Conservation (phyloP, 1,140 invertebrate genomes). For the Teleopsis dalmanni region DNA sequence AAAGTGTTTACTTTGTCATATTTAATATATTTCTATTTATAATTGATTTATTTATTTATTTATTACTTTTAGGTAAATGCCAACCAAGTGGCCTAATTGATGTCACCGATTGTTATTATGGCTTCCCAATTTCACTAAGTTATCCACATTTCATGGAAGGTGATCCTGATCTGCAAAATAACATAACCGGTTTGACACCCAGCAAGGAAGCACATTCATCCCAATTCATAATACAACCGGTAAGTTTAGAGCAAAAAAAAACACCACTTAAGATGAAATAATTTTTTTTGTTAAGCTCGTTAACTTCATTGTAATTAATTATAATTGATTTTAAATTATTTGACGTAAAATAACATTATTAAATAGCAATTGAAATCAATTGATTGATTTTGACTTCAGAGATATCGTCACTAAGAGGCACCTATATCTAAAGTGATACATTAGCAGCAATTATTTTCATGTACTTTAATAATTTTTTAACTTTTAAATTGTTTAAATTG, state of each 20-base stretch:
- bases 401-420: no score
- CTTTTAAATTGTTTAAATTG: no score
- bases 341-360: no score
- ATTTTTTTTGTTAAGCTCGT: no score
- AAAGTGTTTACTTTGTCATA: not conserved
- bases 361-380: no score
- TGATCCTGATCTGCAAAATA: constrained; percentile 56
- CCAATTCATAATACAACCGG: constrained; percentile 63
- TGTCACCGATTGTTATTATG: constrained; percentile 74
- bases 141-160: constrained; percentile 80
- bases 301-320: no score
- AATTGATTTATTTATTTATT: constrained; percentile 8
- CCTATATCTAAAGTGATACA: no score
- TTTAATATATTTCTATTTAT: not conserved
- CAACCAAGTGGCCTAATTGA: constrained; percentile 64
- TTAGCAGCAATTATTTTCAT: no score
- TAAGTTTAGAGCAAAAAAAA: constrained; percentile 37
- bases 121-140: constrained; percentile 78
- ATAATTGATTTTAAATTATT: no score
- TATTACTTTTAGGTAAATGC: constrained; percentile 49
- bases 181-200: constrained; percentile 65
- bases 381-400: no score
- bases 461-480: no score
- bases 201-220: constrained; percentile 60
- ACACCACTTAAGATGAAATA: no score